A percentile compares a stretch with the other conserved stretches of the same genome.
Conservation (phyloP, 2,113 vertebrate genomes). For the Prunella fulvescens region DNA sequence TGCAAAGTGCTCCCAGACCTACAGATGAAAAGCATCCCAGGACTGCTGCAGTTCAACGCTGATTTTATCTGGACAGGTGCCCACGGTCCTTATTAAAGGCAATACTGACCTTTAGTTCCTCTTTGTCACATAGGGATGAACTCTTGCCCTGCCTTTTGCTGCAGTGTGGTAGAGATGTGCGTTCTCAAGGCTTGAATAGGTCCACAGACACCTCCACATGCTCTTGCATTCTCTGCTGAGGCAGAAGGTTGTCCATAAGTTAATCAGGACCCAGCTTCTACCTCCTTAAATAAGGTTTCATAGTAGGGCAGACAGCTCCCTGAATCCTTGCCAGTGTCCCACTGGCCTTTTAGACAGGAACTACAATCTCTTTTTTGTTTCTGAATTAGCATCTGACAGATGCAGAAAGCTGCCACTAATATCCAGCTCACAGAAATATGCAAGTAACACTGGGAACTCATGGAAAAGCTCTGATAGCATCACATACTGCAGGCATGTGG, state of each 20-base stretch:
- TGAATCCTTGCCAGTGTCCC: background rate
- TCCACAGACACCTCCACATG: background rate
- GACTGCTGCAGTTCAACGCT: background rate
- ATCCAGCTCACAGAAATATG: background rate
- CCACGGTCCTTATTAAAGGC: background rate
- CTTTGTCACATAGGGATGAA: background rate
- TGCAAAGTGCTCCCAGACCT: background rate
- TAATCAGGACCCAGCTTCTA: background rate
- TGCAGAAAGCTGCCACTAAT: background rate
- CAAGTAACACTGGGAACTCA: background rate
- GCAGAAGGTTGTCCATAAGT: background rate
- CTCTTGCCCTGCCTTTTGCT: background rate
- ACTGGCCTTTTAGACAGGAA: background rate
- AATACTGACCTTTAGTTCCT: background rate
- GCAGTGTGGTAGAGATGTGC: background rate
- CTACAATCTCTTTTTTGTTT: background rate
- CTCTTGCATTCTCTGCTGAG: background rate
- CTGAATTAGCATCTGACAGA: background rate
- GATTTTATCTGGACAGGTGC: background rate
- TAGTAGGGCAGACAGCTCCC: background rate
- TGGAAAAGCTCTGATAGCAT: background rate
- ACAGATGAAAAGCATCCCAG: background rate
- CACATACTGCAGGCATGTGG: background rate
- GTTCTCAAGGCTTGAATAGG: rapidly evolving
- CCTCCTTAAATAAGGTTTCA: background rate